phyloP scores from a whole-genome alignment of 2,797 vertebrate species.

The Monodelphis domestica region DNA sequence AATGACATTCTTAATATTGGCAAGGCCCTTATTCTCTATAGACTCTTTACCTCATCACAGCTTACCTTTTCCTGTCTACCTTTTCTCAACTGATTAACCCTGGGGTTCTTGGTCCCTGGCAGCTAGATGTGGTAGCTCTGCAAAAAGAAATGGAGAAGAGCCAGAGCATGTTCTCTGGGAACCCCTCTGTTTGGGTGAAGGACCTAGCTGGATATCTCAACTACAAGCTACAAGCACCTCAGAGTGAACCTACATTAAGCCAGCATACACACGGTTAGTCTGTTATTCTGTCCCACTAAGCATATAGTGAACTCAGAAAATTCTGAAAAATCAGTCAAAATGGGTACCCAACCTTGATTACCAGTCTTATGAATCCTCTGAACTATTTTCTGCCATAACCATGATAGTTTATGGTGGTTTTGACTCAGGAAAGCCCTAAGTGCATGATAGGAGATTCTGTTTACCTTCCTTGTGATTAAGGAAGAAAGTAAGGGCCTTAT shows the following conservation, averaged over 20 bases:
- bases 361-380: neutral
- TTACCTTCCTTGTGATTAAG: neutral
- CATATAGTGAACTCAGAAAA: conserved; percentile 12
- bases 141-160: conserved; percentile 93
- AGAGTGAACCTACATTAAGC: conserved; percentile 91
- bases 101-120: conserved; percentile 25
- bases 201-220: conserved; percentile 98
- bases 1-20: conserved; percentile 12
- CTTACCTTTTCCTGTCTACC: neutral
- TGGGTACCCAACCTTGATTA: neutral
- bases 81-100: neutral
- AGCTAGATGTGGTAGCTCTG: conserved; percentile 91
- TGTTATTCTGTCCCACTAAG: neutral
- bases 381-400: neutral
- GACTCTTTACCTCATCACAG: neutral
- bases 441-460: neutral
- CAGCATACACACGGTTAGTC: conserved; percentile 91
- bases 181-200: conserved; percentile 96
- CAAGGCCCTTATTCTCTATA: neutral
- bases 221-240: conserved; percentile 90
- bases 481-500: neutral
- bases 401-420: neutral
- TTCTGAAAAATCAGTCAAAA: conserved; percentile 15
- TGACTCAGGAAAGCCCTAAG: neutral
- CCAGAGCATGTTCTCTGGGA: conserved; percentile 92